Base-by-base conservation (phyloP, 2,888 invertebrate species). In the Proisotoma minuta region DNA sequence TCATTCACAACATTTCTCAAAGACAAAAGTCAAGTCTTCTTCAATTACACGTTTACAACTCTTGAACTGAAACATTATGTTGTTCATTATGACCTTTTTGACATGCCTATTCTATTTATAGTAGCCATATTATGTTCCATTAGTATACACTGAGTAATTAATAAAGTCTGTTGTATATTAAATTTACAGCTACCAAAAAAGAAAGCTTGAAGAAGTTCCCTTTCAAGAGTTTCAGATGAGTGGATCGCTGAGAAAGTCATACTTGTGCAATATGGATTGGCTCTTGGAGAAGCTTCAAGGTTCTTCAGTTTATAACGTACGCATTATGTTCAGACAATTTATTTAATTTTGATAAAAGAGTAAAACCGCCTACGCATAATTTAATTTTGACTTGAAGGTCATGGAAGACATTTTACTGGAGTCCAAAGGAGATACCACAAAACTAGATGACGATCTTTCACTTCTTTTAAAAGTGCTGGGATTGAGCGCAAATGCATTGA, bases 141-240 rank as follows among this genome's bases (percentile, higher is more conserved):
- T n/a, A n/a, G n/a, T n/a, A n/a, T n/a, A n/a, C 15, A 10, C 15
- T 34, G 43, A 43, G 43, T 43, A 43, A 43, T 43, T 43, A 18
- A n/a, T 43, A 43, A 43, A n/a, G 5, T 43, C 43, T 43, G 15
- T 43, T 12, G 18, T 43, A 18, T 5, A n/a, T 43, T 12, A 22
- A 5, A n/a, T 60, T 79, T 79, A 57, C 78, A 87, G 88, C 76
- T 88, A 86, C 78, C 91, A 91, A 79, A 82, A 85, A 52, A 81
- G 91, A 75, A 88, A 87, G 79, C 82, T 90, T 66, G 88, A 88
- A 76, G 91, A 92, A 78, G 81, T 91, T 53, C 91, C 92, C 50
- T 88, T 84, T 79, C 89, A 90, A 75, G 84, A 85, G 76, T 83
- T 85, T 77, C 83, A 84, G 73, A 77, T 86, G 1, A 77, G 81